Base-by-base conservation (phyloP, 2,797 vertebrate species). In the Siniperca undulata region DNA sequence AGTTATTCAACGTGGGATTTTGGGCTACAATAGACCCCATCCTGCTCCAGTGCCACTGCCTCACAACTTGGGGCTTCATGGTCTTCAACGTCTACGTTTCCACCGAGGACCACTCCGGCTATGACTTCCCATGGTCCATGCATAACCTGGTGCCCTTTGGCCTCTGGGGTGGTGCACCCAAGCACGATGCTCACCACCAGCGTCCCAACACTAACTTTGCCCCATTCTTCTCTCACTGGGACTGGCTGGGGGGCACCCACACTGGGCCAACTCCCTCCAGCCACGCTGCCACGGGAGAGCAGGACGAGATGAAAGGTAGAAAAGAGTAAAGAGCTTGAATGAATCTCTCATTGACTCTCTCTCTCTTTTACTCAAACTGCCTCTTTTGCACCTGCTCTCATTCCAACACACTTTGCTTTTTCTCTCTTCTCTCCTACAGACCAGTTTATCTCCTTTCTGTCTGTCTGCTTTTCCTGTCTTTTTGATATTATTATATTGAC, bases 181-280 rank as follows among this genome's bases (percentile, higher is more conserved):
- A 96, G 72, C 96, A 97, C 20, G 95, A 97, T 11, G 82, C 89
- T 30, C 96, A 97, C 89, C 96, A 97, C 80, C 95, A 94, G 80
- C 92, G 92, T 24, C 96, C 96, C 1, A 82, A 83, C 79, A 96
- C 95, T 22, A 95, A 97, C 91, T 96, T 95, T 46, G 96, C 96
- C 17, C 96, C 96, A 0, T 97, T 96, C 90, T 97, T 97, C 86
- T 93, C 95, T 0, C 96, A 96, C 91, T 97, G 96, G 96, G 96
- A 97, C 93, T 94, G 95, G 95, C 86, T 97, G 48, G 95, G 90
- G 40, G 96, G 96, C 8, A 96, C 94, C 58, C 83, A 93, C 78
- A 38, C 85, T 0, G 66, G 71, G 77, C 89, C 93, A 46, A 55
- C 50, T 14, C 64, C 87, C 68, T 40, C 85, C 19, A 48, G 80